Evolutionary conservation across 1,140 invertebrate species (phyloP).

Genomic region (Temnothorax longispinosus): DNA sequence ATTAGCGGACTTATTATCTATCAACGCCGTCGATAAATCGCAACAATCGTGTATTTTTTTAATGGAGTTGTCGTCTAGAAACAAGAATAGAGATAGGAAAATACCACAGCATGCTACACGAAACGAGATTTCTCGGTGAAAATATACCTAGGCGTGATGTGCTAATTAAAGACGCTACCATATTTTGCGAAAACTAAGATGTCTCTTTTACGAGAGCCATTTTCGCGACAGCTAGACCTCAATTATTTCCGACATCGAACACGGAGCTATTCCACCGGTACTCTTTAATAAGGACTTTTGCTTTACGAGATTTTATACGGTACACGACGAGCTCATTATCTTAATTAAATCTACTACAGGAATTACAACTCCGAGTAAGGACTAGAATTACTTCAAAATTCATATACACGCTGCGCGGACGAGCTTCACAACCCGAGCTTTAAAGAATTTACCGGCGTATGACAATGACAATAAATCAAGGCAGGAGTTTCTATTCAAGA

Average conservation of each 20-base stretch:
- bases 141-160: conserved; percentile 18
- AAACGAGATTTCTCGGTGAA: neutral
- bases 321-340: conserved; percentile 61
- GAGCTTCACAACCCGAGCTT: neutral
- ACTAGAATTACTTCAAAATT: conserved; percentile 61
- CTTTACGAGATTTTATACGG: conserved; percentile 63
- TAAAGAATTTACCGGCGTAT: conserved; percentile 18
- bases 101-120: no score
- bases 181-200: conserved; percentile 57
- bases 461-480: conserved; percentile 16
- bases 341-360: conserved; percentile 63
- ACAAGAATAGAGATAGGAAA: neutral
- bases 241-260: conserved; percentile 60
- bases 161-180: conserved; percentile 43
- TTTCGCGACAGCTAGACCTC: conserved; percentile 59
- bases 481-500: neutral
- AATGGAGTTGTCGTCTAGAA: neutral
- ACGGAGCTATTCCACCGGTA: conserved; percentile 51
- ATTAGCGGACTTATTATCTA: conserved; percentile 56
- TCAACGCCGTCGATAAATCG: conserved; percentile 34
- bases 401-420: conserved; percentile 30
- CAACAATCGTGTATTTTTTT: neutral
- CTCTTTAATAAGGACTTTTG: conserved; percentile 63
- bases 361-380: conserved; percentile 53
- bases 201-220: conserved; percentile 43